Evolutionary conservation across 2,888 invertebrate species (phyloP).

Genomic region (Xestia c-nigrum): DNA sequence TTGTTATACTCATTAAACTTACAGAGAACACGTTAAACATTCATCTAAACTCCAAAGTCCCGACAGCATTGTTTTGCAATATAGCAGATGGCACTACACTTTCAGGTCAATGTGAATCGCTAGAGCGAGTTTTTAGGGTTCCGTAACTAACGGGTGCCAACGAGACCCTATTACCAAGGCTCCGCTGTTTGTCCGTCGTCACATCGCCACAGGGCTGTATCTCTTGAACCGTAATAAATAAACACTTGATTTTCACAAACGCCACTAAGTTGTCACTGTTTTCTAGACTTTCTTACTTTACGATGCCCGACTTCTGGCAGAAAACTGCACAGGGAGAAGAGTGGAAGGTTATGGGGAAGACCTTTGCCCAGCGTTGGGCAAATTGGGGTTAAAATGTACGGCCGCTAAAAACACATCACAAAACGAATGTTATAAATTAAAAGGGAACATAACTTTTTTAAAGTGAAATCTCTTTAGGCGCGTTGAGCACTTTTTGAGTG

Average conservation of each 20-base stretch:
- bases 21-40: not conserved
- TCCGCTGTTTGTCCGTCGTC: not conserved
- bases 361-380: too few species aligned
- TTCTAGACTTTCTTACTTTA: too few species aligned
- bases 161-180: not conserved
- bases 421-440: not conserved
- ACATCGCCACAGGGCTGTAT: not conserved
- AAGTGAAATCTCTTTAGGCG: too few species aligned
- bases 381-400: not conserved
- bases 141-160: not conserved
- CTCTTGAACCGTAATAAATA: not conserved
- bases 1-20: not conserved
- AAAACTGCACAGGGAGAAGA: too few species aligned
- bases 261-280: too few species aligned
- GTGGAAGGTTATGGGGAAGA: too few species aligned
- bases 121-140: slow-evolving; percentile 39
- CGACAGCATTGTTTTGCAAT: slow-evolving; percentile 28
- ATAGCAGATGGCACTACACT: slow-evolving; percentile 31
- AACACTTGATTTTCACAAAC: not conserved
- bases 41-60: not conserved
- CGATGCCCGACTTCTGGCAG: too few species aligned
- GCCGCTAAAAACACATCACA: not conserved
- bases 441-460: too few species aligned
- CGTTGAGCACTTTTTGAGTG: too few species aligned
- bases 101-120: slow-evolving; percentile 51